These are phyloP conservation scores for Thunnus thynnus DNA, from an alignment of 2,113 vertebrate species.

Conservation along the genomic window DNA sequence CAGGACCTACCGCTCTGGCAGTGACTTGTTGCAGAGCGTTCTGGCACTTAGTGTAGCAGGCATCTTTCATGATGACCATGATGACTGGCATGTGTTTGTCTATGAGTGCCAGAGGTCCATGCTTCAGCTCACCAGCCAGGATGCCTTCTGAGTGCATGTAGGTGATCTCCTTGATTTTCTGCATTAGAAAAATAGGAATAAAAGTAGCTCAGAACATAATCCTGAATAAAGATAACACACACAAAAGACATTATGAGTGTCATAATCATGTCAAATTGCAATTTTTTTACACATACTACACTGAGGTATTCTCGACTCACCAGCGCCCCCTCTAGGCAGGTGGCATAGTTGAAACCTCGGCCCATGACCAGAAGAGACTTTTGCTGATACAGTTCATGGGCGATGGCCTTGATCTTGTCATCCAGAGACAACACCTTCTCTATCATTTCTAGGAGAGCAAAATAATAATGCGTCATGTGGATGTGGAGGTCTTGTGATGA, in stretches of 20 bases:
- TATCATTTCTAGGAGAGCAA: slow-evolving; percentile 84
- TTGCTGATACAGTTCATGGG: slow-evolving; percentile 92
- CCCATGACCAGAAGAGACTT: slow-evolving; percentile 96
- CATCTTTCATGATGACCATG: slow-evolving; percentile 96
- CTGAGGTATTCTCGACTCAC: slow-evolving; percentile 81
- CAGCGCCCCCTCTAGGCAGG: slow-evolving; percentile 97
- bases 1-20: slow-evolving; percentile 90
- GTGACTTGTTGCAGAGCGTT: slow-evolving; percentile 96
- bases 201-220: background rate
- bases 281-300: background rate
- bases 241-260: background rate
- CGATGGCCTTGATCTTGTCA: slow-evolving; percentile 91
- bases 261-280: background rate
- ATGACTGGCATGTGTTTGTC: slow-evolving; percentile 98
- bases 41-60: slow-evolving; percentile 95
- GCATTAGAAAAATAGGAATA: slow-evolving; percentile 28
- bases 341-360: slow-evolving; percentile 96
- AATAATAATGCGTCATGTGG: background rate
- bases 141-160: slow-evolving; percentile 99
- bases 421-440: slow-evolving; percentile 92
- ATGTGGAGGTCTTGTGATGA: background rate
- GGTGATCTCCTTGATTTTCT: slow-evolving; percentile 99
- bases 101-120: slow-evolving; percentile 92
- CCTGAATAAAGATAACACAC: background rate
- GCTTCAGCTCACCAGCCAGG: slow-evolving; percentile 96